Conservation (phyloP, 2,888 invertebrate genomes). For the Atrina japonica region DNA sequence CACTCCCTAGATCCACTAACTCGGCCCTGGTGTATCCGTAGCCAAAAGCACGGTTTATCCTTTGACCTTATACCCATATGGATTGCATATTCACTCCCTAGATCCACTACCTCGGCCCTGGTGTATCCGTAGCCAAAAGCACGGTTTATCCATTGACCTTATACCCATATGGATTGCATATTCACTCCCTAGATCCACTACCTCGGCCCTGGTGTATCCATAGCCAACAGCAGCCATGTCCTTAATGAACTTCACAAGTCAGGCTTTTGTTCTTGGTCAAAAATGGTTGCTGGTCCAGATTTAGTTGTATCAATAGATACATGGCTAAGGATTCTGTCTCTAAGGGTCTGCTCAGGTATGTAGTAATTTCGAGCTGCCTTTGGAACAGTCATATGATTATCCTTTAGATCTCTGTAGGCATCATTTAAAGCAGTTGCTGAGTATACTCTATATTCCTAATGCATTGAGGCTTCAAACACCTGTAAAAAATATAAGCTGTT, state of each 20-base stretch:
- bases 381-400: constrained; percentile 6
- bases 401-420: constrained; percentile 2
- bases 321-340: constrained; percentile 18
- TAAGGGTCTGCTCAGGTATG: constrained; percentile 5
- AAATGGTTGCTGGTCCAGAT: constrained; percentile 33
- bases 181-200: constrained; percentile 47
- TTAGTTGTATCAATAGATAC: constrained; percentile 11
- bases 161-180: constrained; percentile 41
- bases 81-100: constrained; percentile 50
- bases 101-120: constrained; percentile 42
- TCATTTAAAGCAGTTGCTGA: neutral
- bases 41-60: constrained; percentile 29
- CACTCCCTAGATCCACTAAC: constrained; percentile 46
- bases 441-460: neutral
- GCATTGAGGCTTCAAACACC: constrained; percentile 30
- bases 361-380: constrained; percentile 4
- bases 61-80: too few species aligned
- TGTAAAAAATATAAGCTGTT: neutral
- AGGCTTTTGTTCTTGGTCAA: constrained; percentile 29
- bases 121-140: constrained; percentile 38
- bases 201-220: constrained; percentile 41
- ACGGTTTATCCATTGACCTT: constrained; percentile 30
- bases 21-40: constrained; percentile 42
- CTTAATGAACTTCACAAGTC: constrained; percentile 26
- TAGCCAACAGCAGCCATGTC: constrained; percentile 39